Evolutionary conservation across 1,140 invertebrate species (phyloP).

Genomic region (Orius insidiosus): DNA sequence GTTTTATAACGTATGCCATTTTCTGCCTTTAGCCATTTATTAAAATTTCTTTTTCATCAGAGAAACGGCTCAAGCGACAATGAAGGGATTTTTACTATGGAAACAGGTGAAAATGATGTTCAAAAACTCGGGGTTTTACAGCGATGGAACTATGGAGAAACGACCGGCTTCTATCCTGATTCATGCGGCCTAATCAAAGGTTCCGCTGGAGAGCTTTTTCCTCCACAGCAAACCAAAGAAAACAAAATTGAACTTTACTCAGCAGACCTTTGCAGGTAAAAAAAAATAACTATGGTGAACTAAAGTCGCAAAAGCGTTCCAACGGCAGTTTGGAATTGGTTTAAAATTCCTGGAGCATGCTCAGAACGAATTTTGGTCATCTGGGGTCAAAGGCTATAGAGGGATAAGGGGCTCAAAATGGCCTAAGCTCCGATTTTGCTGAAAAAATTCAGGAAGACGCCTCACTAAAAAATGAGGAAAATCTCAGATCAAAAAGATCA

Average conservation of each 20-base stretch:
- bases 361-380: no score
- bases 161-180: constrained; percentile 38
- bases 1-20: constrained; percentile 51
- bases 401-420: no score
- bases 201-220: constrained; percentile 61
- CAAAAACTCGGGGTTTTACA: constrained; percentile 42
- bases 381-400: no score
- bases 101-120: constrained; percentile 41
- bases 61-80: constrained; percentile 51
- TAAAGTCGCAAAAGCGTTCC: no score
- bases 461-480: no score
- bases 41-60: constrained; percentile 24
- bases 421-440: no score
- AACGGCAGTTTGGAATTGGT: no score
- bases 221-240: constrained; percentile 35
- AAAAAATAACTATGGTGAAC: no score
- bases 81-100: constrained; percentile 56
- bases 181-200: constrained; percentile 40
- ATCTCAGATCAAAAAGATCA: no score
- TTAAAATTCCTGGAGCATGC: no score
- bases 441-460: no score
- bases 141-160: constrained; percentile 47
- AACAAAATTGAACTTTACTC: constrained; percentile 39
- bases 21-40: not conserved
- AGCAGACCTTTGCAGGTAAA: constrained; percentile 46